Conservation (phyloP, 2,797 vertebrate genomes). For the Masticophis lateralis region DNA sequence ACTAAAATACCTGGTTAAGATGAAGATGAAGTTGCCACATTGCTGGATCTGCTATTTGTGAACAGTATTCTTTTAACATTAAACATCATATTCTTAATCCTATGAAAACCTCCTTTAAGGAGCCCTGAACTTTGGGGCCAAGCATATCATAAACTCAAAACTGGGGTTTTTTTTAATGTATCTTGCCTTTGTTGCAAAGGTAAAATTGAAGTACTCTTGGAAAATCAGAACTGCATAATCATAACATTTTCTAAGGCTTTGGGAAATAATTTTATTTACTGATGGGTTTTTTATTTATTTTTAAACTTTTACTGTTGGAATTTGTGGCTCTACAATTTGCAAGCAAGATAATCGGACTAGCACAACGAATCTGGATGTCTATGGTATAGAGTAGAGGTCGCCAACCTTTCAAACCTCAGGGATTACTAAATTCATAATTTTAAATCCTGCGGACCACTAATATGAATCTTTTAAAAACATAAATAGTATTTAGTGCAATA, state of each 20-base stretch:
- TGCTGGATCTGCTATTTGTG: background rate
- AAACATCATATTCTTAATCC: background rate
- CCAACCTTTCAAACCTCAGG: too few relatives aligned
- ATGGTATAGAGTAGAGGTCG: background rate
- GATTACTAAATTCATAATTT: too few relatives aligned
- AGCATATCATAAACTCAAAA: background rate
- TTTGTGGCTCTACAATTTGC: background rate
- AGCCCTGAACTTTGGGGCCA: background rate
- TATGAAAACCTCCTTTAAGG: background rate
- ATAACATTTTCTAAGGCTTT: conserved; percentile 60
- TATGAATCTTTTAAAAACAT: too few relatives aligned
- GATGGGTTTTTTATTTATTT: background rate
- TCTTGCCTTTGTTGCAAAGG: conserved; percentile 39
- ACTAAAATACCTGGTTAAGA: background rate
- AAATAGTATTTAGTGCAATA: too few relatives aligned
- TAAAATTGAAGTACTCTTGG: conserved; percentile 42
- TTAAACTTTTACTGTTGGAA: conserved; percentile 21
- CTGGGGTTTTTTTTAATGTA: conserved; percentile 55
- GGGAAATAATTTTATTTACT: conserved; percentile 45
- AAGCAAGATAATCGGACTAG: background rate
- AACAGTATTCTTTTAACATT: background rate
- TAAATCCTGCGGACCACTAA: too few relatives aligned
- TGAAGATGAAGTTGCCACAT: background rate
- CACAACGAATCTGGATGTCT: background rate
- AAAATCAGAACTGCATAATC: conserved; percentile 57